phyloP scores from a whole-genome alignment of 2,113 vertebrate genomes.

The Ibidorhyncha struthersii region DNA sequence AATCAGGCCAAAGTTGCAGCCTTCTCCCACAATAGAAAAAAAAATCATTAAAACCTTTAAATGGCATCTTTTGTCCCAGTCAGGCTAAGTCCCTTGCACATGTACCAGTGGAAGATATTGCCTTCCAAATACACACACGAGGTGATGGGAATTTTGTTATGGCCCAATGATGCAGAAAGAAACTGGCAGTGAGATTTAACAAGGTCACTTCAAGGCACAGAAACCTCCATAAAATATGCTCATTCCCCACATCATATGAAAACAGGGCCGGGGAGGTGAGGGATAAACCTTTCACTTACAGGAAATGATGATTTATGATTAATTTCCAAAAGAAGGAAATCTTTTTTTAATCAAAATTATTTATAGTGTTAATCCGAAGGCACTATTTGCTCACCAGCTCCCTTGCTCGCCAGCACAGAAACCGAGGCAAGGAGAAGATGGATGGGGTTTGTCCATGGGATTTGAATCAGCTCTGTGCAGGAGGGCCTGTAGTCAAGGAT shows the following conservation, averaged over 20 bases:
- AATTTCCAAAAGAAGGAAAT: conserved; percentile 43
- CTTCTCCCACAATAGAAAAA: not conserved
- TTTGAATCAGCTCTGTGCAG: conserved; percentile 11
- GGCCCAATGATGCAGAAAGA: conserved; percentile 57
- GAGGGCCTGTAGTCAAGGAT: conserved; percentile 38
- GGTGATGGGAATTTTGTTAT: conserved; percentile 55
- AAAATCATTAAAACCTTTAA: conserved; percentile 5
- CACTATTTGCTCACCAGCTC: not conserved
- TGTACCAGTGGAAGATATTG: not conserved
- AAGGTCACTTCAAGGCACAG: conserved; percentile 68
- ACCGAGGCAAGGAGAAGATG: conserved; percentile 1
- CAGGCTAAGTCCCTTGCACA: not conserved
- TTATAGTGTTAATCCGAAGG: conserved; percentile 65
- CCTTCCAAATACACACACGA: conserved; percentile 21
- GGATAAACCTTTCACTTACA: not conserved
- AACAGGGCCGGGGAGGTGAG: not conserved
- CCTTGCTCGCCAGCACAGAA: not conserved
- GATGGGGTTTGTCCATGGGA: conserved; percentile 24
- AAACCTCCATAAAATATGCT: conserved; percentile 41
- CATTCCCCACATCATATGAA: not conserved
- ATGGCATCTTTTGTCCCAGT: conserved; percentile 35
- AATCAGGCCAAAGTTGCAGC: not conserved
- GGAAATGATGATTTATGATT: conserved; percentile 18
- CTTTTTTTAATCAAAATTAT: conserved; percentile 71
- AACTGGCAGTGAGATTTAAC: conserved; percentile 45